phyloP scores from a whole-genome alignment of 2,113 vertebrate genomes.

The Ardeotis arabs region DNA sequence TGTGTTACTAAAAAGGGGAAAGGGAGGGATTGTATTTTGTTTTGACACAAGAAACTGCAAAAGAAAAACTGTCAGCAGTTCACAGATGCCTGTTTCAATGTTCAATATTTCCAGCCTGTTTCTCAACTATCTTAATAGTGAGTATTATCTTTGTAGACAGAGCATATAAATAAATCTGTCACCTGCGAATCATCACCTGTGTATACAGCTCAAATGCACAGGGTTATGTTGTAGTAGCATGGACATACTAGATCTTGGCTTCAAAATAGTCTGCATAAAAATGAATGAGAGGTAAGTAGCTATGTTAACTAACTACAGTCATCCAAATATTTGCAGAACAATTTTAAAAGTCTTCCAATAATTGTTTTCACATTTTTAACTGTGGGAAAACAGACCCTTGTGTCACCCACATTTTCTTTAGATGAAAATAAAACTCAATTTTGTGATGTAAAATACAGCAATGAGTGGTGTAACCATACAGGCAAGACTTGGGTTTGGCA shows the following conservation, averaged over 20 bases:
- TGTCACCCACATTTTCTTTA: neutral
- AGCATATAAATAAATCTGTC: neutral
- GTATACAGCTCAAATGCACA: neutral
- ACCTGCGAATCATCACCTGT: fast-evolving
- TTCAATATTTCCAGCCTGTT: neutral
- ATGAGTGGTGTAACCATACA: neutral
- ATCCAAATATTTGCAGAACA: neutral
- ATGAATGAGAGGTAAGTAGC: neutral
- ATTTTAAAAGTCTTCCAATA: neutral
- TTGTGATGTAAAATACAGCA: neutral
- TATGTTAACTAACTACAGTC: neutral
- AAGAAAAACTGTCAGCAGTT: neutral
- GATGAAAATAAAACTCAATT: neutral
- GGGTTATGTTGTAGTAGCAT: neutral
- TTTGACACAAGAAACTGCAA: neutral
- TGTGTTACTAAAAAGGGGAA: neutral
- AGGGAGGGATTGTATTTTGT: neutral
- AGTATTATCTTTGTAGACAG: neutral
- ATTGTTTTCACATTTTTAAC: neutral
- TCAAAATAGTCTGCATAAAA: neutral
- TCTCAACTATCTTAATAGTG: neutral
- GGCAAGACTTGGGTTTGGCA: neutral
- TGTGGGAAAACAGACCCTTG: neutral
- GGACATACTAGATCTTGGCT: neutral
- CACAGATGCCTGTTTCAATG: neutral